Evolutionary conservation across 92 coral and sea anemone genomes (phyloP), one percentile per base, ranked within the genome.

Genomic region (Zoanthus sociatus): DNA sequence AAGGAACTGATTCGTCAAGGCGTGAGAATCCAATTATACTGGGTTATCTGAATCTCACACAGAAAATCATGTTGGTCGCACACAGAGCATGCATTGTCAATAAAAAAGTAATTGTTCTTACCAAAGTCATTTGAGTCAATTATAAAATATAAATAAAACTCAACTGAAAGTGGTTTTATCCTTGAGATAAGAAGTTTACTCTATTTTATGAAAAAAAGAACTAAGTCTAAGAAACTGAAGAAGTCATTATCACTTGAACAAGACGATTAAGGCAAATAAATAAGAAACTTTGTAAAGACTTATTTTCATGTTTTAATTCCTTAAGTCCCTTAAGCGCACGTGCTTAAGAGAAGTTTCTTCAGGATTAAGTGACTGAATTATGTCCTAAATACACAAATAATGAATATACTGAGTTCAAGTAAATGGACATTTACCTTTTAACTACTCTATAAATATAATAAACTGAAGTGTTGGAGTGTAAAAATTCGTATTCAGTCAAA

Each of bases 11-110:
- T 64, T 64, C 47, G 15, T 47, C 61, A 81, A 81, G 85, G 85
- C 73, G 85, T 81, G 73, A 81, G 45, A 45, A 31, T 63, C 74
- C 73, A 81, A 79, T 79, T 79, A 79, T 11, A 20, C 26, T 26
- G n/a, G 16, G 46, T 67, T 81, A 81, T 81, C 75, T 67, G 17
- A 54, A 15, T 78, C 71, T 78, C 84, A 78, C 84, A 78, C 58
- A 51, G 53, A 60, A 30, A 7, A 37, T 4, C 30, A 21, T n/a
- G 30, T 69, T 33, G 74, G 47, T 69, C 74, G 14, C 74, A 30
- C 74, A 69, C 74, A 33, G 45, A 21, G 53, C 1, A 12, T 37
- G 42, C 42, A 37, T 2, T 37, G 42, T 2, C 2, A 37, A 37
- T 18, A 21, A 13, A 14, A 9, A 20, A 64, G 32, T 67, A 42